Evolutionary conservation across 2,888 invertebrate species (phyloP).

Genomic region (Galerucella pusilla): DNA sequence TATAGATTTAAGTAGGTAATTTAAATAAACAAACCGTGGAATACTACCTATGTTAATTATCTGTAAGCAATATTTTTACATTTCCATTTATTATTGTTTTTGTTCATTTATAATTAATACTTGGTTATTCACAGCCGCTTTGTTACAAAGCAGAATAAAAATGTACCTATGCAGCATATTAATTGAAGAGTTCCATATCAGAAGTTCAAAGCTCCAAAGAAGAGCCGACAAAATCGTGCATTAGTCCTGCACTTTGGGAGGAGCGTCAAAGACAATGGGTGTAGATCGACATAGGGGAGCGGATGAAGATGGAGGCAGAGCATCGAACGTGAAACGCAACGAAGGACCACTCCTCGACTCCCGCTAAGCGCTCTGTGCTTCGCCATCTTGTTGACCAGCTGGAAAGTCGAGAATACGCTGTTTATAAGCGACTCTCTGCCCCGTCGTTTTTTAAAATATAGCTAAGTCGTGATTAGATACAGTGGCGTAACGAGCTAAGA

Average conservation of each 20-base stretch:
- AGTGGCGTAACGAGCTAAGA: slow-evolving; percentile 18
- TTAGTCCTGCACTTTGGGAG: slow-evolving; percentile 51
- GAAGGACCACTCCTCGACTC: slow-evolving; percentile 59
- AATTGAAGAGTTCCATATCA: slow-evolving; percentile 21
- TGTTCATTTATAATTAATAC: neutral
- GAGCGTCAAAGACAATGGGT: slow-evolving; percentile 60
- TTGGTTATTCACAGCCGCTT: neutral
- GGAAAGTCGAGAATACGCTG: slow-evolving; percentile 42
- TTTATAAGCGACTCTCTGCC: slow-evolving; percentile 38
- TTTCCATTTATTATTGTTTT: neutral
- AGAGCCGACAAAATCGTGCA: slow-evolving; percentile 17
- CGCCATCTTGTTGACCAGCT: slow-evolving; percentile 61
- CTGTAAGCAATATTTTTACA: neutral
- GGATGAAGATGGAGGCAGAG: slow-evolving; percentile 37
- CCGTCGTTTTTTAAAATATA: slow-evolving; percentile 48
- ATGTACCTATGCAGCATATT: neutral
- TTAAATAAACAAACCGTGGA: neutral
- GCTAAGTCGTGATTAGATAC: slow-evolving; percentile 51
- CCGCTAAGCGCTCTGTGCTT: slow-evolving; percentile 54
- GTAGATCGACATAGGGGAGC: slow-evolving; percentile 56
- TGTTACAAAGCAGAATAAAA: slow-evolving; percentile 9
- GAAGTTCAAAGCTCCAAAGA: slow-evolving; percentile 30
- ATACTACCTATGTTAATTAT: neutral
- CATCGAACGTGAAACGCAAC: slow-evolving; percentile 19
- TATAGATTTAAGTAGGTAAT: neutral